A percentile compares a stretch with the other conserved stretches of the same genome.
These are phyloP conservation scores for Seladonia tumulorum DNA, from an alignment of 2,888 invertebrate species.

Conservation along the genomic window DNA sequence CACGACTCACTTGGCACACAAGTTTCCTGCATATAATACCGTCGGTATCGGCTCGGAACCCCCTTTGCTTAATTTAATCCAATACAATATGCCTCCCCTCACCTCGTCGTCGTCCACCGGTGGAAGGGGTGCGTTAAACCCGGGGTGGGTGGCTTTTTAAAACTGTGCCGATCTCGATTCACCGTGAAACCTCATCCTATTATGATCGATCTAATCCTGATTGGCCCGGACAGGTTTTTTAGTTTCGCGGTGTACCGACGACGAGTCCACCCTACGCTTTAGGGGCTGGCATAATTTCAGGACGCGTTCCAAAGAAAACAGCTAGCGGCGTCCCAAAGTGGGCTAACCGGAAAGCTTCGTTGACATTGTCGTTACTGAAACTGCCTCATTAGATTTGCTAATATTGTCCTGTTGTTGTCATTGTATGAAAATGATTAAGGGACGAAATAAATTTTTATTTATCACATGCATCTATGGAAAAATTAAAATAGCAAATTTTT, in stretches of 20 bases:
- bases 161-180: conserved; percentile 81
- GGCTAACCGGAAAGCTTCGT: background rate
- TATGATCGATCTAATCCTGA: conserved; percentile 81
- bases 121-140: conserved; percentile 75
- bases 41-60: conserved; percentile 71
- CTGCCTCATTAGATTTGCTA: too few relatives aligned
- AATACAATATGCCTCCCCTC: conserved; percentile 82
- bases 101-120: conserved; percentile 39
- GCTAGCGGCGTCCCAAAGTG: background rate
- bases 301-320: background rate
- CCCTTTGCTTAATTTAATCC: conserved; percentile 83
- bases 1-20: conserved; percentile 83
- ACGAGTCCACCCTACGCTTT: conserved; percentile 10
- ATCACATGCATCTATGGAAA: too few relatives aligned
- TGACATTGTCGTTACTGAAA: background rate
- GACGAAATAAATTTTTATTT: too few relatives aligned
- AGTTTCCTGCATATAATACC: conserved; percentile 80
- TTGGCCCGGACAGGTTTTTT: conserved; percentile 80
- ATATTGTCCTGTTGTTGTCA: too few relatives aligned
- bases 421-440: too few relatives aligned
- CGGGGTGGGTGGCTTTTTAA: conserved; percentile 82
- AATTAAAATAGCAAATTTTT: too few relatives aligned
- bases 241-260: conserved; percentile 67
- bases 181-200: conserved; percentile 83
- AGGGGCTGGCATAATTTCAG: background rate